A percentile compares a stretch with the other conserved stretches of the same genome.
Conservation (phyloP, 2,797 vertebrate species). For the Lagodon rhomboides region DNA sequence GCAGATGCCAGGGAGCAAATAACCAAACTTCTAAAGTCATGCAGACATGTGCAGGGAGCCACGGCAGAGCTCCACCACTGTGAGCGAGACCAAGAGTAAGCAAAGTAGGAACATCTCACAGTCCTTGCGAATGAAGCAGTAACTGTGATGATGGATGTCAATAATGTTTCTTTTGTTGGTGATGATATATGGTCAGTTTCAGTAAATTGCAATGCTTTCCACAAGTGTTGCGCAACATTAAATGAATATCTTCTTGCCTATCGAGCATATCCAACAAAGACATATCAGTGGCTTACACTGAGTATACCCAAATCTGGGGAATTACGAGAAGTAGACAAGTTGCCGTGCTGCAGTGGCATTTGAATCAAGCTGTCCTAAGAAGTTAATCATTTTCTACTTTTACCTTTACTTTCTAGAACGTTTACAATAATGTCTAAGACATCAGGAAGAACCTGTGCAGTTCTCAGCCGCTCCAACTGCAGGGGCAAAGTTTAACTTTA, state of each 20-base stretch:
- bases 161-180: background rate
- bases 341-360: too few relatives aligned
- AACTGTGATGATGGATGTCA: background rate
- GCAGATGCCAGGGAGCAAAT: slow-evolving; percentile 20
- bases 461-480: too few relatives aligned
- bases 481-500: too few relatives aligned
- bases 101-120: background rate
- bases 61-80: background rate
- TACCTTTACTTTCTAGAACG: too few relatives aligned
- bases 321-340: too few relatives aligned
- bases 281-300: background rate
- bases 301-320: too few relatives aligned
- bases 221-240: background rate
- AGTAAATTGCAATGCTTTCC: background rate
- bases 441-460: too few relatives aligned
- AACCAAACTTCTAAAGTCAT: slow-evolving; percentile 22
- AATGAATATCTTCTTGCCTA: too few relatives aligned
- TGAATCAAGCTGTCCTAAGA: too few relatives aligned
- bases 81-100: background rate
- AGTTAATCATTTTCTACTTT: too few relatives aligned
- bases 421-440: too few relatives aligned
- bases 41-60: background rate
- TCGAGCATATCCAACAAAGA: background rate
- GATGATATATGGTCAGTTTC: background rate
- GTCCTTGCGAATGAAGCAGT: background rate